Conservation (phyloP, 2,797 vertebrate species). For the Acanthopagrus latus region DNA sequence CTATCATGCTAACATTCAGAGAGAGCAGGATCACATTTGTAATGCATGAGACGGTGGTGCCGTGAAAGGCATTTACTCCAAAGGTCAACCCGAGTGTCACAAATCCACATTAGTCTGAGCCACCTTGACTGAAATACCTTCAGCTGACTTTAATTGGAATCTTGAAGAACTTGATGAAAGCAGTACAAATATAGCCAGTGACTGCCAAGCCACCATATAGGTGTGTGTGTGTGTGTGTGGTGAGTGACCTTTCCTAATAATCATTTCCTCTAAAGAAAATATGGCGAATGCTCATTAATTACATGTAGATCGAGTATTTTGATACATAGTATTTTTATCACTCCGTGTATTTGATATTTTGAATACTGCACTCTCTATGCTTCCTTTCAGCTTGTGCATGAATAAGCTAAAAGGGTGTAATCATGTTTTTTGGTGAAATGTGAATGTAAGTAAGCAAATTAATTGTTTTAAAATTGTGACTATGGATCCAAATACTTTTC, state of each 20-base stretch:
- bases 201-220: not conserved
- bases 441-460: too few relatives aligned
- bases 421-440: too few relatives aligned
- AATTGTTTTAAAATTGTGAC: too few relatives aligned
- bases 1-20: slow-evolving; percentile 30
- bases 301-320: not conserved
- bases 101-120: slow-evolving; percentile 37
- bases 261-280: not conserved
- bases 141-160: slow-evolving; percentile 47
- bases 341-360: not conserved
- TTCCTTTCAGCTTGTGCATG: too few relatives aligned
- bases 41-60: slow-evolving; percentile 26
- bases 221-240: not conserved
- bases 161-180: slow-evolving; percentile 42
- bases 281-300: not conserved
- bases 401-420: too few relatives aligned
- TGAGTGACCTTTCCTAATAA: not conserved
- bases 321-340: not conserved
- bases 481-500: too few relatives aligned
- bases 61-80: slow-evolving; percentile 40
- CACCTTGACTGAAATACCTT: slow-evolving; percentile 41
- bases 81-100: slow-evolving; percentile 60
- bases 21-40: slow-evolving; percentile 8
- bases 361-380: too few relatives aligned
- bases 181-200: slow-evolving; percentile 16